phyloP scores from a whole-genome alignment of 2,888 invertebrate species.

The Temnothorax rugatulus region DNA sequence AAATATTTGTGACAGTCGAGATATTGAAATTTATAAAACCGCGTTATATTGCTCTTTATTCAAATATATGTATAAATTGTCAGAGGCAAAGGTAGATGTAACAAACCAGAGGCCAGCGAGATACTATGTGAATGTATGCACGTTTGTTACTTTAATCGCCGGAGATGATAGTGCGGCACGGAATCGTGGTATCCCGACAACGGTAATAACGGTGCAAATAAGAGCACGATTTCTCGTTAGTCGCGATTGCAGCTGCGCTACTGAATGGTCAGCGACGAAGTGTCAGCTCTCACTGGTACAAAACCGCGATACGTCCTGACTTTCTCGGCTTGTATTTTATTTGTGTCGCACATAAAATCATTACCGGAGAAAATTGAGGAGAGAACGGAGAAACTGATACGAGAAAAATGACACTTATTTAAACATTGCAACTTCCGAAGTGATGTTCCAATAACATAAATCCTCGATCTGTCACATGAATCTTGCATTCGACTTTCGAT shows the following conservation, averaged over 20 bases:
- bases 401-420: neutral
- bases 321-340: constrained; percentile 42
- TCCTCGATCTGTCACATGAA: constrained; percentile 40
- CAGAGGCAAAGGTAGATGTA: neutral
- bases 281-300: neutral
- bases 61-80: constrained; percentile 20
- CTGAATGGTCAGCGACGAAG: neutral
- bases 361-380: neutral
- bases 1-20: neutral
- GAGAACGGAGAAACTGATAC: neutral
- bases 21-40: constrained; percentile 30
- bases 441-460: neutral
- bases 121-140: neutral
- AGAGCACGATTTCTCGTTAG: constrained; percentile 52
- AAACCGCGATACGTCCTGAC: constrained; percentile 45
- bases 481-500: constrained; percentile 1
- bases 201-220: constrained; percentile 17
- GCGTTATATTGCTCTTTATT: neutral
- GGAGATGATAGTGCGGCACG: constrained; percentile 18
- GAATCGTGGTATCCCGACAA: neutral
- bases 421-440: neutral
- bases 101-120: neutral
- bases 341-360: neutral
- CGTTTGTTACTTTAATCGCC: constrained; percentile 23
- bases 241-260: constrained; percentile 11